Conservation (phyloP, 1,140 invertebrate genomes). For the Pissodes strobi region DNA sequence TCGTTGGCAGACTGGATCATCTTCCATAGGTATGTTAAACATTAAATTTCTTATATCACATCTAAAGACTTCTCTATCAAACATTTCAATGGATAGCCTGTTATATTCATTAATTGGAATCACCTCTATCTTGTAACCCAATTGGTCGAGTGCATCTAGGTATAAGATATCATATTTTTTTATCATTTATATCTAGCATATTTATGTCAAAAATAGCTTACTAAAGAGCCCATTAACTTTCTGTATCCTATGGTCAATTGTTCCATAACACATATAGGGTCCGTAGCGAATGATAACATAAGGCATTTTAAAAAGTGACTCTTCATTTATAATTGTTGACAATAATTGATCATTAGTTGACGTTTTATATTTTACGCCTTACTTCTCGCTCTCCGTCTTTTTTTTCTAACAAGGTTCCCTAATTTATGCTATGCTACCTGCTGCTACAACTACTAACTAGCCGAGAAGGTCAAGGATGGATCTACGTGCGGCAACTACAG, state of each 20-base stretch:
- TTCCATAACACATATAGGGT: slow-evolving; percentile 37
- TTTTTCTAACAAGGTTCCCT: too few species aligned
- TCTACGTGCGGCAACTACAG: too few species aligned
- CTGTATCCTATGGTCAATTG: slow-evolving; percentile 37
- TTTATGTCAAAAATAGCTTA: slow-evolving; percentile 8
- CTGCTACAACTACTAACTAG: too few species aligned
- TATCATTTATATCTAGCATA: background rate
- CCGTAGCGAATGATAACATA: slow-evolving; percentile 32
- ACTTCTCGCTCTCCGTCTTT: too few species aligned
- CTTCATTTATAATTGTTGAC: too few species aligned
- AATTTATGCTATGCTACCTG: too few species aligned
- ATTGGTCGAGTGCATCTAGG: background rate
- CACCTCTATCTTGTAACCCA: slow-evolving; percentile 33
- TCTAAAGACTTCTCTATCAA: slow-evolving; percentile 35
- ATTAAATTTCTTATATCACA: slow-evolving; percentile 42
- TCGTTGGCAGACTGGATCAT: slow-evolving; percentile 36
- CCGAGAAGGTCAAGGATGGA: too few species aligned
- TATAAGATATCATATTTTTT: background rate
- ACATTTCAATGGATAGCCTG: slow-evolving; percentile 39
- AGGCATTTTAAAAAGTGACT: too few species aligned
- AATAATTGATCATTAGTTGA: too few species aligned
- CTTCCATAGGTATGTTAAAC: slow-evolving; percentile 41
- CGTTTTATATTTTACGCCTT: too few species aligned
- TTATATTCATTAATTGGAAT: slow-evolving; percentile 35
- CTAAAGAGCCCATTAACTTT: slow-evolving; percentile 34